Conservation (phyloP, 2,797 vertebrate genomes). For the Emys orbicularis region DNA sequence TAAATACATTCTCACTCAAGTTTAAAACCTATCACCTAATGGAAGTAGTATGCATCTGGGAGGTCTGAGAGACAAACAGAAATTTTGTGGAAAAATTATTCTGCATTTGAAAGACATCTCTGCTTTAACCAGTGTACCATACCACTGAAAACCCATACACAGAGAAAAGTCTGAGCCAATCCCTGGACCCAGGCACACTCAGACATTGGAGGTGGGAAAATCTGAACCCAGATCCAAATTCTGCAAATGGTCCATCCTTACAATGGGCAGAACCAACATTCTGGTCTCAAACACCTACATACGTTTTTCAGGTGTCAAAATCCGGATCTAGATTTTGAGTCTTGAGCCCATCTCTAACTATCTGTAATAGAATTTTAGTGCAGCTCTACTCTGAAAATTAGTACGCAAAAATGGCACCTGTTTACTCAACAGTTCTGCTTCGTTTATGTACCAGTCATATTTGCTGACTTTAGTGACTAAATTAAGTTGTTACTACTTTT, state of each 20-base stretch:
- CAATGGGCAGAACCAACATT: background rate
- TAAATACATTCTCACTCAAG: background rate
- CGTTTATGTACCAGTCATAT: background rate
- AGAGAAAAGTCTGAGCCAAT: background rate
- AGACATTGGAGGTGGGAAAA: background rate
- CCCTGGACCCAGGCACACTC: background rate
- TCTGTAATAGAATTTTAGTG: background rate
- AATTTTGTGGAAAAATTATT: background rate
- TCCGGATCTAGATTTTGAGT: background rate
- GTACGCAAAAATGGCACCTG: background rate
- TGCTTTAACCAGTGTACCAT: background rate
- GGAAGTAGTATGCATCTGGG: background rate
- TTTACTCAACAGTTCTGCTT: background rate
- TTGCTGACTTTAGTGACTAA: background rate
- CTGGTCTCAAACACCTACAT: background rate
- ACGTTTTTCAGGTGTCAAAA: background rate
- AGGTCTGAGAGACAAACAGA: background rate
- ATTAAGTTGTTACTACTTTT: background rate
- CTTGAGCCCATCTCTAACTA: background rate
- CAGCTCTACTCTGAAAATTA: background rate
- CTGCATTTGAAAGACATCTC: background rate
- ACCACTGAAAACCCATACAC: background rate
- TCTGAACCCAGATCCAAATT: background rate
- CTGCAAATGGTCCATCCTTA: background rate
- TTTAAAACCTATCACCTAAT: background rate